Evolutionary conservation across 2,888 invertebrate species (phyloP).

Genomic region (Drosophila trichaetosa): DNA sequence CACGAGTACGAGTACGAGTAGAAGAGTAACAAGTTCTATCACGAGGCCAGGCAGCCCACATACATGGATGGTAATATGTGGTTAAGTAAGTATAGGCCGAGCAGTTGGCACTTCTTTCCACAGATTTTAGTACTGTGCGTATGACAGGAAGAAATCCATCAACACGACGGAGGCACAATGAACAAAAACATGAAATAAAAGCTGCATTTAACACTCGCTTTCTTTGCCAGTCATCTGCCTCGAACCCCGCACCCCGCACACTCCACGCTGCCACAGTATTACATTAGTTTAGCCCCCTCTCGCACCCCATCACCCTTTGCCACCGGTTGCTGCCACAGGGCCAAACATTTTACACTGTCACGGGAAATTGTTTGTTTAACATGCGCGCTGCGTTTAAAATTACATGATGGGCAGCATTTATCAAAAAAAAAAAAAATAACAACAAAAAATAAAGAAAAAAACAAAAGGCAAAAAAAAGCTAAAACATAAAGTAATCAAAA

Average conservation of each 20-base stretch:
- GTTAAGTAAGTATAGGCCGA: neutral
- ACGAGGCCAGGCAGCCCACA: constrained; percentile 55
- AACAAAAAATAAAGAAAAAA: constrained; percentile 39
- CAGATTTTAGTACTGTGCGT: constrained; percentile 41
- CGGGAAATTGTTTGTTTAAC: constrained; percentile 80
- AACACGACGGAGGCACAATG: constrained; percentile 26
- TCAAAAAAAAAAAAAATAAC: constrained; percentile 54
- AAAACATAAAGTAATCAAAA: constrained; percentile 38
- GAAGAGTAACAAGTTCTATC: constrained; percentile 54
- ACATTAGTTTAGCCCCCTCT: constrained; percentile 43
- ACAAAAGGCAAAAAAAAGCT: constrained; percentile 27
- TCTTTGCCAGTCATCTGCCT: constrained; percentile 67
- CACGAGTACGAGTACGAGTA: constrained; percentile 13
- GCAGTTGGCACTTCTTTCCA: constrained; percentile 52
- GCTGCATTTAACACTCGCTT: constrained; percentile 77
- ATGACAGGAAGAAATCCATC: constrained; percentile 80
- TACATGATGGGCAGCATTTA: constrained; percentile 80
- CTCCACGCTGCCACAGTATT: constrained; percentile 26
- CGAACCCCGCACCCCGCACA: neutral
- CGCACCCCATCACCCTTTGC: neutral
- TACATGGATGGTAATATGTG: neutral
- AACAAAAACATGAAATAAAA: constrained; percentile 57
- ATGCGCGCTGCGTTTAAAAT: constrained; percentile 78
- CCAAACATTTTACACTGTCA: constrained; percentile 75
- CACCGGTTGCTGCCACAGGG: constrained; percentile 11